A percentile compares a stretch with the other conserved stretches of the same genome.
These are phyloP conservation scores for Heterodera filipjevi DNA, from an alignment of 2,888 invertebrate genomes.

Conservation along the genomic window DNA sequence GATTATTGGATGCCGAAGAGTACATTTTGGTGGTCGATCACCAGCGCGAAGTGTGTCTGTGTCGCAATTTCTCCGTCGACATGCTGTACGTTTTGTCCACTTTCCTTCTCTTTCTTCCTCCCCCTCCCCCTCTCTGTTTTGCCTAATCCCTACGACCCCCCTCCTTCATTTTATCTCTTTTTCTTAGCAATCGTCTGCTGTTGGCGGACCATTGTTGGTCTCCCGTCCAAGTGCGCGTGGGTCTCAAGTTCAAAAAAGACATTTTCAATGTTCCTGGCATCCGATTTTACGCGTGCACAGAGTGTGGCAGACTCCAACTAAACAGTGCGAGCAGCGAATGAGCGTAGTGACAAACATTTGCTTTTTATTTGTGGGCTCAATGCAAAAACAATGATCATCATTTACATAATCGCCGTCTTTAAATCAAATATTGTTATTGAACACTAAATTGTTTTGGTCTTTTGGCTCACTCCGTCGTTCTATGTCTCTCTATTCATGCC, in stretches of 20 bases:
- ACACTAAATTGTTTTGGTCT: no score
- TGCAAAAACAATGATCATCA: no score
- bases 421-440: no score
- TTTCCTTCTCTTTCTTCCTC: background rate
- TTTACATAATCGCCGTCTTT: no score
- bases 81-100: slow-evolving; percentile 18
- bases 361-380: background rate
- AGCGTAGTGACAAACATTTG: background rate
- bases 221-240: slow-evolving; percentile 17
- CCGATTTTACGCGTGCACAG: slow-evolving; percentile 16
- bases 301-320: slow-evolving; percentile 19
- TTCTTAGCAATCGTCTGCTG: slow-evolving; percentile 23
- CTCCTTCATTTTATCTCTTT: background rate
- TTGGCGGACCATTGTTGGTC: background rate
- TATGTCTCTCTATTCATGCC: no score
- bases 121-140: background rate
- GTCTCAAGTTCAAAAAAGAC: slow-evolving; percentile 18
- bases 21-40: slow-evolving; percentile 11
- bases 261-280: slow-evolving; percentile 1
- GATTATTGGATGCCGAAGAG: background rate
- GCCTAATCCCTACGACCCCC: background rate
- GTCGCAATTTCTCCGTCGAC: slow-evolving; percentile 22
- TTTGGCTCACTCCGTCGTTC: no score
- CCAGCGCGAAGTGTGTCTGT: background rate
- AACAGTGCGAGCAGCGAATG: slow-evolving; percentile 17